Conservation (phyloP, 1,140 invertebrate species). For the Ditylenchus dipsaci region DNA sequence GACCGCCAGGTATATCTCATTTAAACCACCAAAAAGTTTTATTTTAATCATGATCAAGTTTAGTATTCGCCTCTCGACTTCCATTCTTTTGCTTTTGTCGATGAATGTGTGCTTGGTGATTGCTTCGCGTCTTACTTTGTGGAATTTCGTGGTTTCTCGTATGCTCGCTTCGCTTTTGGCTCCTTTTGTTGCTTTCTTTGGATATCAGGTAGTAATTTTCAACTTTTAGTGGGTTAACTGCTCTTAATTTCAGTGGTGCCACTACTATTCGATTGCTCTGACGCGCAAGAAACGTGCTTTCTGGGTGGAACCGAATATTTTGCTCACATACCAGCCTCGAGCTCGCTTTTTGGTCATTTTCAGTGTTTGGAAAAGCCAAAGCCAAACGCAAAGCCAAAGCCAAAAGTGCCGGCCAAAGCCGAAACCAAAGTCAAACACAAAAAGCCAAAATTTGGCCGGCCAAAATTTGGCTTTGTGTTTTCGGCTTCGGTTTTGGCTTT, state of each 20-base stretch:
- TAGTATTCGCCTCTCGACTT: not conserved
- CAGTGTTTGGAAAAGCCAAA: no score
- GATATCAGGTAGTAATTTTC: not conserved
- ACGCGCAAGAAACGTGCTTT: slow-evolving; percentile 5
- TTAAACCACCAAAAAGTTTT: not conserved
- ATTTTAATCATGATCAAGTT: not conserved
- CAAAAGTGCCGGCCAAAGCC: no score
- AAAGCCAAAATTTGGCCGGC: no score
- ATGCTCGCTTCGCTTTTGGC: slow-evolving; percentile 5
- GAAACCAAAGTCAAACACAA: no score
- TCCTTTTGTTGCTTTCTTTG: slow-evolving; percentile 8
- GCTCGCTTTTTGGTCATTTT: slow-evolving; percentile 3
- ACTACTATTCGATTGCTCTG: slow-evolving; percentile 2
- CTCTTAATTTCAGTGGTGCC: not conserved
- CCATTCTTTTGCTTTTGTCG: not conserved
- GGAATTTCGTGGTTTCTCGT: not conserved
- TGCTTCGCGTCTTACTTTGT: not conserved
- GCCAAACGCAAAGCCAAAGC: no score
- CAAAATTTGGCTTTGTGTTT: no score
- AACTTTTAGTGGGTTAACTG: not conserved
- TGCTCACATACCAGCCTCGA: slow-evolving; percentile 13
- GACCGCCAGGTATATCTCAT: not conserved
- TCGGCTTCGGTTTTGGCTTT: no score
- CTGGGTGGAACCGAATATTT: slow-evolving; percentile 6
- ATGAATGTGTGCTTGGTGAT: not conserved